A percentile compares a stretch with the other conserved stretches of the same genome.
These are phyloP conservation scores for Cydia amplana DNA, from an alignment of 1,140 invertebrate species.

Conservation along the genomic window DNA sequence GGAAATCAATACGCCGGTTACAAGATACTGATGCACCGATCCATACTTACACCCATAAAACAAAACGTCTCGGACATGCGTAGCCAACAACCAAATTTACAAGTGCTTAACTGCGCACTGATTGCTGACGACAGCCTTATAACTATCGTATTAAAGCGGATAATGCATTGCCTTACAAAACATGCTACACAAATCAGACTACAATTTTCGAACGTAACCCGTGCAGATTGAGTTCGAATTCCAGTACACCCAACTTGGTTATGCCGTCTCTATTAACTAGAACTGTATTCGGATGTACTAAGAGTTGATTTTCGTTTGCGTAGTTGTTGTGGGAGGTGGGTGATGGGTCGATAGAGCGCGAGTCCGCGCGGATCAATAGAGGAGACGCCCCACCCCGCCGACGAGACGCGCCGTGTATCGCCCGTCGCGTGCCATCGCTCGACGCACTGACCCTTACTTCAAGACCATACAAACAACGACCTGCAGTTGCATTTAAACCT, in stretches of 20 bases:
- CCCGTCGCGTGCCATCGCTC: conserved; percentile 52
- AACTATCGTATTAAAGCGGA: conserved; percentile 63
- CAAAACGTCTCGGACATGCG: conserved; percentile 68
- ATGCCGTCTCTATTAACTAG: background rate
- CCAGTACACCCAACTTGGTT: conserved; percentile 39
- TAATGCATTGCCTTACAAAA: conserved; percentile 60
- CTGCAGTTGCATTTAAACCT: conserved; percentile 16
- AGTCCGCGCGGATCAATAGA: conserved; percentile 69
- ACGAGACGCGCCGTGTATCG: conserved; percentile 51
- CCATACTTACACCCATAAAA: conserved; percentile 41
- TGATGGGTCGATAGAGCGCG: conserved; percentile 67
- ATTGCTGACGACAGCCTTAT: conserved; percentile 59
- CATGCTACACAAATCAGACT: conserved; percentile 22
- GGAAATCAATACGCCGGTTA: background rate
- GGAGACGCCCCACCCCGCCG: conserved; percentile 45
- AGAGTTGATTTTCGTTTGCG: conserved; percentile 62
- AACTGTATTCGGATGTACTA: conserved; percentile 33
- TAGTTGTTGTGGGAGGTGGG: conserved; percentile 46
- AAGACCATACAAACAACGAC: conserved; percentile 22
- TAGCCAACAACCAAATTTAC: conserved; percentile 56
- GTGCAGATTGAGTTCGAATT: conserved; percentile 66
- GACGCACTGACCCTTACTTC: conserved; percentile 18
- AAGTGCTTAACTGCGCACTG: conserved; percentile 53
- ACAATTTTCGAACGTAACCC: conserved; percentile 59
- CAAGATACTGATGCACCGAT: conserved; percentile 25